A percentile compares a stretch with the other conserved stretches of the same genome.
These are phyloP conservation scores for Oncorhynchus gorbuscha DNA, from an alignment of 2,113 vertebrate species.

Conservation along the genomic window DNA sequence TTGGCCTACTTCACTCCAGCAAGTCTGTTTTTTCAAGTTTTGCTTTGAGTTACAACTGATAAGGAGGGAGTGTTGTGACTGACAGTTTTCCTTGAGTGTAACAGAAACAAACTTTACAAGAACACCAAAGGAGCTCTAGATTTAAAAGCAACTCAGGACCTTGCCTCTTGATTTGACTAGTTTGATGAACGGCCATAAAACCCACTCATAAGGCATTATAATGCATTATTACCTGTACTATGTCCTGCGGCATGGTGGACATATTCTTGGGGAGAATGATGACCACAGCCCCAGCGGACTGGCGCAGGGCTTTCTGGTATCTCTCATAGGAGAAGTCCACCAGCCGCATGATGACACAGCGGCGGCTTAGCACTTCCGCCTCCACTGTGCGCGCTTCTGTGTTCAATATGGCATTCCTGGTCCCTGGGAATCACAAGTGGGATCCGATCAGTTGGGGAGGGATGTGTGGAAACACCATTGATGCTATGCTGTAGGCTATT, in stretches of 20 bases:
- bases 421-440: constrained; percentile 71
- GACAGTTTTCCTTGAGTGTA: background rate
- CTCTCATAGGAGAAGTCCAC: constrained; percentile 92
- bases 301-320: constrained; percentile 93
- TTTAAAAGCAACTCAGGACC: too few species aligned
- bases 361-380: constrained; percentile 93
- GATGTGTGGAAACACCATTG: too few species aligned
- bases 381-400: constrained; percentile 92
- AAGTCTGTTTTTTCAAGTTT: background rate
- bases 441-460: background rate
- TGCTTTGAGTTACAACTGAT: constrained; percentile 6
- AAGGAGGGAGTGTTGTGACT: background rate
- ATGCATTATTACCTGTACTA: constrained; percentile 76
- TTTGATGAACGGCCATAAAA: too few species aligned
- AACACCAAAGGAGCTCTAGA: background rate
- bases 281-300: constrained; percentile 93
- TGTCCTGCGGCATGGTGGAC: constrained; percentile 92
- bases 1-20: background rate
- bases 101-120: background rate
- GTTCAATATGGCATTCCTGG: constrained; percentile 92
- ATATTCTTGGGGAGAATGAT: constrained; percentile 92
- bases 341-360: constrained; percentile 94
- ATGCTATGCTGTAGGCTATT: too few species aligned
- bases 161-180: too few species aligned
- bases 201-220: background rate